These are phyloP conservation scores for Scophthalmus maximus DNA, from an alignment of 2,113 vertebrate species.

Conservation along the genomic window DNA sequence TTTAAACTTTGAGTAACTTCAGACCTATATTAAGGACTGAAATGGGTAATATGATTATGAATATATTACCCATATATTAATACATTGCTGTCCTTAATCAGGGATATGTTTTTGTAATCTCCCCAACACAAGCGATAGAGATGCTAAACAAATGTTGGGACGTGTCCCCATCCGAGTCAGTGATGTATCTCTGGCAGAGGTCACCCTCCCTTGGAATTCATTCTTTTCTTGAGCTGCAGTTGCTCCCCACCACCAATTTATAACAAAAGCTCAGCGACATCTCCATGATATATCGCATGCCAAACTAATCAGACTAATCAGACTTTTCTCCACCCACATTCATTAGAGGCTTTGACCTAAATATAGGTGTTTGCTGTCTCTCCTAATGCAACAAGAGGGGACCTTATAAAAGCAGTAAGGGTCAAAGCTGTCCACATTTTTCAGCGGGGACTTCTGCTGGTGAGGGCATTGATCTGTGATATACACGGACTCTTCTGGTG, in stretches of 20 bases:
- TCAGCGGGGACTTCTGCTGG: conserved; percentile 22
- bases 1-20: not conserved
- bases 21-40: not conserved
- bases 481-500: not conserved
- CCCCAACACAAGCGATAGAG: not conserved
- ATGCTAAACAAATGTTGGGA: conserved; percentile 33
- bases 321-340: conserved; percentile 52
- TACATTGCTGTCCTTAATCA: not conserved
- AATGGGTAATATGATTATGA: not conserved
- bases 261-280: conserved; percentile 65
- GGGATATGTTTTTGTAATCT: not conserved
- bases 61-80: too few species aligned
- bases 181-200: conserved; percentile 38
- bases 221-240: conserved; percentile 63
- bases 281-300: conserved; percentile 58
- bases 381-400: conserved; percentile 16
- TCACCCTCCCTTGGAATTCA: conserved; percentile 60
- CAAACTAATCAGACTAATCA: conserved; percentile 36
- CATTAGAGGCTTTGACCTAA: conserved; percentile 60
- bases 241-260: conserved; percentile 39
- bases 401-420: conserved; percentile 65
- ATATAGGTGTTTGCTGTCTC: conserved; percentile 64
- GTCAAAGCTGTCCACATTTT: conserved; percentile 22
- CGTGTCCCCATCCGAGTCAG: conserved; percentile 22
- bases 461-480: conserved; percentile 3